Base-by-base conservation (phyloP, 1,140 invertebrate species). In the Microplitis demolitor region DNA sequence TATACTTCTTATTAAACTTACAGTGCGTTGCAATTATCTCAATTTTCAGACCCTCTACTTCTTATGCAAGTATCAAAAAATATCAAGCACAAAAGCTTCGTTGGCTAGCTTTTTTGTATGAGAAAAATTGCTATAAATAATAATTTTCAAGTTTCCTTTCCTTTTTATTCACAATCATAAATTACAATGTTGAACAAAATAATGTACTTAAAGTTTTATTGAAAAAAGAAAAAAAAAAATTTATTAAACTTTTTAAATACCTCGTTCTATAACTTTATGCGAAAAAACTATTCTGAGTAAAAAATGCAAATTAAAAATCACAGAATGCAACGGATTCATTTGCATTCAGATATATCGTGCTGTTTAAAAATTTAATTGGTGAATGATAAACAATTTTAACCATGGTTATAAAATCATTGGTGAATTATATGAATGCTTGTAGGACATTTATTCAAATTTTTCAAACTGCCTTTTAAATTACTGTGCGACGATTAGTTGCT, bases 11-110 rank as follows among this genome's bases (percentile, higher is more conserved):
- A 67, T 67, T 67, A 67, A 67, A 53, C 66, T 50, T 31, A n/a
- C 8, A 54, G 45, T 67, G 66, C 66, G 39, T 51, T n/a, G 39
- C 50, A 67, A 67, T 67, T 67, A 67, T 67, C 66, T 67, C 66
- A 53, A 67, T 51, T 33, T 53, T 33, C 13, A 4, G 39, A 53
- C 39, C 6, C 45, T 51, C 13, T 50, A 53, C 66, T 50, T n/a
- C 39, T 56, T 54, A 58, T 24, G 8, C 56, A 58, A 58, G 56
- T 58, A 58, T 58, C 33, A 58, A n/a, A n/a, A 58, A 58, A 24
- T 11, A 58, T 9, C 16, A 24, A 58, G 56, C 56, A 58, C 56
- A 58, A 58, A 24, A 58, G 56, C 56, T 58, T 11, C 31, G 56
- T 24, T 45, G 8, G 16, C 8, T 58, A 54, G 24, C 5, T 24